Conservation (phyloP, 2,888 invertebrate genomes). For the Odontocolon sp. region DNA sequence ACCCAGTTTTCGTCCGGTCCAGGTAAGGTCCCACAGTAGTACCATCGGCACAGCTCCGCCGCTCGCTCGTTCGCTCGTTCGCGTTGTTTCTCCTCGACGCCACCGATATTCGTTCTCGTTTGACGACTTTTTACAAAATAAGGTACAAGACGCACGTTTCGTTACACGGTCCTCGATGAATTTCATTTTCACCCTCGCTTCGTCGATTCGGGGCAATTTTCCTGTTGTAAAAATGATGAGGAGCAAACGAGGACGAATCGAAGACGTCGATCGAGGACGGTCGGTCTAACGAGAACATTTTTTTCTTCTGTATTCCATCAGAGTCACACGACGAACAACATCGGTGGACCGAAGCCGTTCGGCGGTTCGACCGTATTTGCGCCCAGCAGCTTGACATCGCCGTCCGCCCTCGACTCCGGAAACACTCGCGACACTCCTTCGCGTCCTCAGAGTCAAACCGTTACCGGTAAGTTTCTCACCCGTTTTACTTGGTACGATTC, state of each 20-base stretch:
- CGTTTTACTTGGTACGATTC: not conserved
- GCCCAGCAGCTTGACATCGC: constrained; percentile 69
- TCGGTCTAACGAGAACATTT: constrained; percentile 12
- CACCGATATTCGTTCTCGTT: constrained; percentile 35
- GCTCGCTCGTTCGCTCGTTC: too few species aligned
- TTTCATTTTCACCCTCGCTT: too few species aligned
- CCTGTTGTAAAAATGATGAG: too few species aligned
- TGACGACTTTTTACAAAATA: constrained; percentile 10
- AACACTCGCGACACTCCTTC: constrained; percentile 76
- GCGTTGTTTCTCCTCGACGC: constrained; percentile 29
- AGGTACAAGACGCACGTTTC: constrained; percentile 6
- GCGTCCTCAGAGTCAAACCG: constrained; percentile 77
- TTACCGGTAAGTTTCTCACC: constrained; percentile 75
- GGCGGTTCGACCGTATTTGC: constrained; percentile 73
- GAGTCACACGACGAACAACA: constrained; percentile 71
- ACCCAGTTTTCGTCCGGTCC: constrained; percentile 78
- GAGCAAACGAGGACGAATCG: constrained; percentile 20
- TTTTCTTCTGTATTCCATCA: constrained; percentile 9
- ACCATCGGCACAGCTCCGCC: constrained; percentile 63
- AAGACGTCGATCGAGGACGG: not conserved
- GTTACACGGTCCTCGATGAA: too few species aligned
- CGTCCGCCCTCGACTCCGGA: constrained; percentile 72
- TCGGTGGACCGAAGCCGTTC: constrained; percentile 78
- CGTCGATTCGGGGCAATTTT: too few species aligned
- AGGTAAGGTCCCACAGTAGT: constrained; percentile 78